A percentile compares a stretch with the other conserved stretches of the same genome.
phyloP scores from a whole-genome alignment of 2,113 vertebrate genomes.

The Antennarius striatus region DNA sequence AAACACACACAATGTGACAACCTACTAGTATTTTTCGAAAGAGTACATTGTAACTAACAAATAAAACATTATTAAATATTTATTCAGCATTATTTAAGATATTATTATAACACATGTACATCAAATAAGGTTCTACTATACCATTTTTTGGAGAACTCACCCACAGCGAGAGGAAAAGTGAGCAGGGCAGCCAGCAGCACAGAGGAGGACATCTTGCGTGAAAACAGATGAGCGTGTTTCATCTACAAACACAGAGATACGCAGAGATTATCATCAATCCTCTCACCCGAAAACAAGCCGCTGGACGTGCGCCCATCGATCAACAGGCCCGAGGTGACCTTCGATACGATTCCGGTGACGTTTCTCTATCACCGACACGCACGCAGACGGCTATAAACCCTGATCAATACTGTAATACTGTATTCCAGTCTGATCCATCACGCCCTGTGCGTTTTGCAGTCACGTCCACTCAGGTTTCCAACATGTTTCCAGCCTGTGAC shows the following conservation, averaged over 20 bases:
- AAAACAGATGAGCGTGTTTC: constrained; percentile 4
- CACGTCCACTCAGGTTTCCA: constrained; percentile 44
- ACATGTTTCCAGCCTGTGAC: constrained; percentile 3
- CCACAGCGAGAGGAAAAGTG: constrained; percentile 36
- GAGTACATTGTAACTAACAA: no score
- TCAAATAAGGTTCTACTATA: neutral
- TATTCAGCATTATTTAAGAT: no score
- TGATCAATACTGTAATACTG: neutral
- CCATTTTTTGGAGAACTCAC: constrained; percentile 36
- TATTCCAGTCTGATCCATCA: neutral
- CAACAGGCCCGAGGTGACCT: no score
- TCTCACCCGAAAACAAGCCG: neutral
- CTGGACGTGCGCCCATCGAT: no score
- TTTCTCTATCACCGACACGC: no score
- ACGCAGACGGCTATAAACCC: neutral
- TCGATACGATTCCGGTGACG: no score
- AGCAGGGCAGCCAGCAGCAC: constrained; percentile 40
- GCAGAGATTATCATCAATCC: constrained; percentile 23
- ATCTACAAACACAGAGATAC: no score
- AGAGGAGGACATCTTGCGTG: constrained; percentile 58
- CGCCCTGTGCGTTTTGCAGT: constrained; percentile 4
- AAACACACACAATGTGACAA: no score
- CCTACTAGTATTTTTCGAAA: no score
- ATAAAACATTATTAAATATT: no score
- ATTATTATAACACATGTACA: no score